phyloP scores from a whole-genome alignment of 1,140 invertebrate genomes.

The Drosophila setifemur region DNA sequence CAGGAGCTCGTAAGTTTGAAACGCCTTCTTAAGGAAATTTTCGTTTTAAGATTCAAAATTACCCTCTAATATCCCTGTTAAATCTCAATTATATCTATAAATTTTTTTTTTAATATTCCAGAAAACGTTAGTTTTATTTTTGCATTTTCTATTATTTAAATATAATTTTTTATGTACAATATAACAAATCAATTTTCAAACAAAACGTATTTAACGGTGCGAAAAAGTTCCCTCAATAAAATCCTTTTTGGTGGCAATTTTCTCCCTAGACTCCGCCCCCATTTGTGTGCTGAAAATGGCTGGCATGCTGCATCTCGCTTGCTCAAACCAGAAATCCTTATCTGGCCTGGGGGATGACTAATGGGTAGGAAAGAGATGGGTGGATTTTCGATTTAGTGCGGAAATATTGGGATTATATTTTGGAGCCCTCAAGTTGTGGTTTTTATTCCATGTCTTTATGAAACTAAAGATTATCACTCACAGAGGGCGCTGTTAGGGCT shows the following conservation, averaged over 20 bases:
- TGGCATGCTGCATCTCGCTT: slow-evolving; percentile 20
- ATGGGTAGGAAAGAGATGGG: slow-evolving; percentile 23
- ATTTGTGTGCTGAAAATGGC: slow-evolving; percentile 53
- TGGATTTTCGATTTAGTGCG: too few relatives aligned
- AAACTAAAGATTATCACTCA: too few relatives aligned
- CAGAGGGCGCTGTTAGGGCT: neutral
- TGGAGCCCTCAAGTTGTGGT: too few relatives aligned
- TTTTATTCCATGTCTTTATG: too few relatives aligned
- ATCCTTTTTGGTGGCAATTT: neutral
- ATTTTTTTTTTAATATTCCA: neutral
- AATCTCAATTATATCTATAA: neutral
- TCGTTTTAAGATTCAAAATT: neutral
- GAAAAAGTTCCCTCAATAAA: neutral
- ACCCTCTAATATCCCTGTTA: neutral
- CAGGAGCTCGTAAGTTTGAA: slow-evolving; percentile 9
- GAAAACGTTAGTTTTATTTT: neutral
- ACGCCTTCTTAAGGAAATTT: slow-evolving; percentile 10
- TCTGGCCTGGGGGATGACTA: too few relatives aligned
- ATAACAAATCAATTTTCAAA: slow-evolving; percentile 6
- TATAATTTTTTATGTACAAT: neutral
- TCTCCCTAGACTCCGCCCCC: slow-evolving; percentile 39
- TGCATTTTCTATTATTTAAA: neutral
- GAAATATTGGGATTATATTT: too few relatives aligned
- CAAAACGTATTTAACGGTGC: neutral
- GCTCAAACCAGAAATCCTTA: neutral